Evolutionary conservation across 2,888 invertebrate genomes (phyloP).

Genomic region (Phaonia tiefii): DNA sequence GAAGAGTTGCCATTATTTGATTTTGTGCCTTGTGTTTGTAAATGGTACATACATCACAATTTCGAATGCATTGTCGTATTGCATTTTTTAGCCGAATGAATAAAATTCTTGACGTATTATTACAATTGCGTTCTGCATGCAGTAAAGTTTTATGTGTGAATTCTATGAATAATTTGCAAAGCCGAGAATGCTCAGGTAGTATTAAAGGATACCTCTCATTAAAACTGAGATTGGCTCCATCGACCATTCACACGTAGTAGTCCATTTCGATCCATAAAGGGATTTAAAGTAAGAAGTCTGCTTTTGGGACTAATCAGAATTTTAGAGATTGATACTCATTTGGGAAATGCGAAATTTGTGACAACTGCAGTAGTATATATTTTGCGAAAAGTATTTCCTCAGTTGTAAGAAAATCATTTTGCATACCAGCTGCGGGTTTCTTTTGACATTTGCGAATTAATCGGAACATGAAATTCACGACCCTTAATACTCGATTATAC

Average conservation of each 20-base stretch:
- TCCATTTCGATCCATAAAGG: no score
- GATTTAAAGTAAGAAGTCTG: no score
- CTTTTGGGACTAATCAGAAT: no score
- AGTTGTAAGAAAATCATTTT: no score
- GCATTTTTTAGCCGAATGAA: slow-evolving; percentile 38
- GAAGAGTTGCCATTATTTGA: slow-evolving; percentile 56
- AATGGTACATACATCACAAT: slow-evolving; percentile 48
- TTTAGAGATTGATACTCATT: no score
- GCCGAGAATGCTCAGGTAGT: not conserved
- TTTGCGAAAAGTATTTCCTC: no score
- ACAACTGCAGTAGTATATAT: no score
- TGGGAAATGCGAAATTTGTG: no score
- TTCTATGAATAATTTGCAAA: not conserved
- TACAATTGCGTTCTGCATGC: slow-evolving; percentile 17
- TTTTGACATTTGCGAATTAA: no score
- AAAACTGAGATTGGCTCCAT: no score
- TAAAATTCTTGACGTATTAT: slow-evolving; percentile 36
- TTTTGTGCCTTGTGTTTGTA: slow-evolving; percentile 46
- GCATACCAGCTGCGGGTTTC: no score
- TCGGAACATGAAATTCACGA: slow-evolving; percentile 15
- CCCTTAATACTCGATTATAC: not conserved
- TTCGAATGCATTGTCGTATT: slow-evolving; percentile 44
- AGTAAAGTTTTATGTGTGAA: slow-evolving; percentile 14
- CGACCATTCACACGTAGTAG: no score
- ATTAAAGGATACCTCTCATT: slow-evolving; percentile 16